Percentiles rank a stretch among this genome's conserved stretches.
Evolutionary conservation across 1,140 invertebrate species (phyloP).

Genomic region (Pseudomyrmex sp.): DNA sequence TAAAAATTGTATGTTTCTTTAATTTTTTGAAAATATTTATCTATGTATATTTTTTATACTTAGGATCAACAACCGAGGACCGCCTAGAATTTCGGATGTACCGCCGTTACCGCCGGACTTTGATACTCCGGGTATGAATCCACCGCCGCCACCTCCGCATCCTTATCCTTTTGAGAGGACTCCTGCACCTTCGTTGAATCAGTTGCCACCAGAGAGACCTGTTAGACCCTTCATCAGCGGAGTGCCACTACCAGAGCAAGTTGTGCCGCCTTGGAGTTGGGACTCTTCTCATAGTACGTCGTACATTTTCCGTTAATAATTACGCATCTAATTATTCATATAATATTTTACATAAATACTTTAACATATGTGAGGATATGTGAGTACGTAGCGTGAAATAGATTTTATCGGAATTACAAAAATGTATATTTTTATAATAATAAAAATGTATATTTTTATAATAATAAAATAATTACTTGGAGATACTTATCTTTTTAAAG

Average conservation of each 20-base stretch:
- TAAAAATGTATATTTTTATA: neutral
- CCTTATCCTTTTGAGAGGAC: slow-evolving; percentile 83
- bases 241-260: slow-evolving; percentile 90
- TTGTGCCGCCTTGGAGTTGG: slow-evolving; percentile 88
- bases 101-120: slow-evolving; percentile 89
- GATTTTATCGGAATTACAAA: neutral
- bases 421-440: neutral
- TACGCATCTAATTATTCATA: slow-evolving; percentile 17
- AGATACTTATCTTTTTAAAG: slow-evolving; percentile 49
- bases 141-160: slow-evolving; percentile 81
- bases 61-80: slow-evolving; percentile 95
- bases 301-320: slow-evolving; percentile 21
- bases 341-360: neutral
- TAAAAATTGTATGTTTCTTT: too few species aligned
- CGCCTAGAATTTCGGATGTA: slow-evolving; percentile 92
- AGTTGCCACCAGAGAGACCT: slow-evolving; percentile 85
- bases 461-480: neutral
- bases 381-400: neutral
- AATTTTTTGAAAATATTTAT: too few species aligned
- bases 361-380: neutral
- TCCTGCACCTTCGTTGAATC: slow-evolving; percentile 88
- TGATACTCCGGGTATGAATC: slow-evolving; percentile 87
- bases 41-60: neutral
- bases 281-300: slow-evolving; percentile 70
- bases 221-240: slow-evolving; percentile 88